A percentile compares a stretch with the other conserved stretches of the same genome.
Conservation (phyloP, 1,140 invertebrate genomes). For the Hycleus phaleratus region DNA sequence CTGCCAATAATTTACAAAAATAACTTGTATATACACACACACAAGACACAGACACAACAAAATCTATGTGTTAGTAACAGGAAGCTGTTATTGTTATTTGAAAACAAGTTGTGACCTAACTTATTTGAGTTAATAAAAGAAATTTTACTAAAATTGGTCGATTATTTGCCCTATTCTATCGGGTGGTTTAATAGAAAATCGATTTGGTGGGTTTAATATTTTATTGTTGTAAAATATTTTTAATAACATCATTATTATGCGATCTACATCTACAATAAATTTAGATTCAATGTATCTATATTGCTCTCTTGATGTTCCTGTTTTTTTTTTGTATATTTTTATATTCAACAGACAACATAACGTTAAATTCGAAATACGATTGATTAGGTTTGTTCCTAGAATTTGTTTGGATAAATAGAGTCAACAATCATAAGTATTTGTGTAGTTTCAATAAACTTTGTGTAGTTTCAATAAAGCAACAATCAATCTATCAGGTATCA, state of each 20-base stretch:
- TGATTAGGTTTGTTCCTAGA: too few relatives aligned
- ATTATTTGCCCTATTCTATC: too few relatives aligned
- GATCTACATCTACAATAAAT: conserved; percentile 14
- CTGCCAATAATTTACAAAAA: conserved; percentile 20
- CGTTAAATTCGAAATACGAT: too few relatives aligned
- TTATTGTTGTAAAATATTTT: conserved; percentile 7
- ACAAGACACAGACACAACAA: not conserved
- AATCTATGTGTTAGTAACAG: conserved; percentile 37
- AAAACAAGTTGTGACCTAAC: conserved; percentile 39
- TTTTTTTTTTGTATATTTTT: too few relatives aligned
- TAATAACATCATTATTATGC: conserved; percentile 13
- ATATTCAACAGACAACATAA: too few relatives aligned
- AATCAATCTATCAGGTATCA: too few relatives aligned
- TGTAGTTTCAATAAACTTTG: too few relatives aligned
- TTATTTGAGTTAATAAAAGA: conserved; percentile 41
- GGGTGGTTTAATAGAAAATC: too few relatives aligned
- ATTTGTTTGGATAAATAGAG: too few relatives aligned
- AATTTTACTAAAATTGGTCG: conserved; percentile 32
- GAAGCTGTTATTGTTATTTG: conserved; percentile 39
- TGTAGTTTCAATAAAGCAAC: too few relatives aligned
- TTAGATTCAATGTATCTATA: conserved; percentile 11
- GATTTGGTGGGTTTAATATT: not conserved
- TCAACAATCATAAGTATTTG: too few relatives aligned
- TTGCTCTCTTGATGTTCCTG: conserved; percentile 15
- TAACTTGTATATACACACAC: conserved; percentile 33